These are phyloP conservation scores for Nipponia nippon DNA, from an alignment of 2,113 vertebrate species.

Conservation along the genomic window DNA sequence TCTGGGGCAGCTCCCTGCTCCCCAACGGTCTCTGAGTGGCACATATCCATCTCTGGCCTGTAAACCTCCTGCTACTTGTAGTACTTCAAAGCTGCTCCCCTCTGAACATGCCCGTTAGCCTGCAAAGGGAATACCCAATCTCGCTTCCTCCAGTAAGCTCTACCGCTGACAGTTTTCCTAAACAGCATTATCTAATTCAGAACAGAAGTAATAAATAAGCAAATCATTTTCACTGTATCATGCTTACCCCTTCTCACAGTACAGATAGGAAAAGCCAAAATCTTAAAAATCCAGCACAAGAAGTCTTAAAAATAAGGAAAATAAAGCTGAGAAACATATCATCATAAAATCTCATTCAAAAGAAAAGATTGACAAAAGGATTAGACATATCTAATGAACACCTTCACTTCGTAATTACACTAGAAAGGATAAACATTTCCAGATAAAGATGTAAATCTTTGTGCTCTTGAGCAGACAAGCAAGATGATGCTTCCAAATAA, in stretches of 20 bases:
- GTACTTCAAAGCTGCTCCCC: not conserved
- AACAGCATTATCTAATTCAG: not conserved
- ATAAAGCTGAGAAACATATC: not conserved
- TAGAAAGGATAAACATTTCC: not conserved
- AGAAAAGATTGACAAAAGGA: not conserved
- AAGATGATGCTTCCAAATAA: not conserved
- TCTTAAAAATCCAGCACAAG: not conserved
- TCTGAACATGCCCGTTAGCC: fast-evolving
- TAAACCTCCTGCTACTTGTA: not conserved
- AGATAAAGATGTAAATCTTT: not conserved
- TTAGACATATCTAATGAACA: not conserved
- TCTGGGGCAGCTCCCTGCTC: not conserved
- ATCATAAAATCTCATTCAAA: not conserved
- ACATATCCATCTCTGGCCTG: not conserved
- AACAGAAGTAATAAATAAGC: not conserved
- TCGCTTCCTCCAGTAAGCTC: not conserved
- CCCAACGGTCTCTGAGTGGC: not conserved
- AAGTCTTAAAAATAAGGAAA: not conserved
- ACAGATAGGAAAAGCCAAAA: not conserved
- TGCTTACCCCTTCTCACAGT: not conserved
- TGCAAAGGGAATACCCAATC: fast-evolving
- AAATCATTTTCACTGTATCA: fast-evolving
- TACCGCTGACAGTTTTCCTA: not conserved
- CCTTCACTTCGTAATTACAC: not conserved
- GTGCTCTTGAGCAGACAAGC: not conserved